Evolutionary conservation across 2,888 invertebrate species (phyloP), one percentile per base, ranked within the genome.

Genomic region (Scaptomyza cyrtandrae): DNA sequence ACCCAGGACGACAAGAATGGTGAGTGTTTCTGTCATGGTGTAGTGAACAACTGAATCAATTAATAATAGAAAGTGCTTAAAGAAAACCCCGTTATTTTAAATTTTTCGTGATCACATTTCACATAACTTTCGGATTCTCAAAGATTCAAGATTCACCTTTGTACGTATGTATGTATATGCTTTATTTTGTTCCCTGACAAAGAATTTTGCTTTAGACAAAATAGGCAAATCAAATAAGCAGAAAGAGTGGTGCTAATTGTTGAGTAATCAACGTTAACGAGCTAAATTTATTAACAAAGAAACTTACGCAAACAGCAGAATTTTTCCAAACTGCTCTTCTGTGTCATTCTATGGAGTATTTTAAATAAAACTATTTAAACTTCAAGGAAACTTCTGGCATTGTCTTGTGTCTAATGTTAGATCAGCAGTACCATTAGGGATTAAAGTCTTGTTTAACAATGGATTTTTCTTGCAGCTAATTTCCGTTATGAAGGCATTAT

Each of bases 401-500:
- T 13, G 1, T 45, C 45, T 27, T n/a, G 10, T 29, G 9, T 11
- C 19, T 19, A 19, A 19, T 19, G 19, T 19, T 19, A 19, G 19
- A 19, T 19, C 1, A 19, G 19, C 19, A 19, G 19, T 19, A 19
- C 19, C 14, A 24, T 6, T 14, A 11, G 10, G 29, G 29, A 31
- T 14, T 7, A 33, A 24, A 10, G 10, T 35, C 13, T 0, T 35
- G 16, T 33, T 19, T 3, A 35, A 19, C 19, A n/a, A 35, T 10
- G 13, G 13, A 1, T 49, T 49, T 49, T 11, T 14, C 11, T 35
- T 37, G n/a, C 90, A 95, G 96, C 96, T 78, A 94, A 95, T 76
- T 96, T 95, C 91, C 94, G 96, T 49, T 97, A 97, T 89, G 95
- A 96, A 91, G 96, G 96, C 1, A 96, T 97, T 0, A 96, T 96